Conservation (phyloP, 2,113 vertebrate species). For the Platycercus adscitus region DNA sequence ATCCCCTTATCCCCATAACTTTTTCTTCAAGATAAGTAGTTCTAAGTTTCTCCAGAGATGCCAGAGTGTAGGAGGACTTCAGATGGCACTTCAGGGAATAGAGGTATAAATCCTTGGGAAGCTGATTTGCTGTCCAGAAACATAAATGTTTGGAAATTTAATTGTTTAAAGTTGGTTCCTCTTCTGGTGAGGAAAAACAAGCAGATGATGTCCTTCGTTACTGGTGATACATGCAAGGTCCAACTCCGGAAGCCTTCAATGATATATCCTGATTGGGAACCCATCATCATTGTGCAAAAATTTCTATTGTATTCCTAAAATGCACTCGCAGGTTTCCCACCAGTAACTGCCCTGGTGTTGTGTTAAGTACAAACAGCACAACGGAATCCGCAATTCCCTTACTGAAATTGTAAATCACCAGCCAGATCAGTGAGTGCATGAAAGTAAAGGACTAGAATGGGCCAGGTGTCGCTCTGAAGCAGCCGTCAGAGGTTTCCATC, state of each 20-base stretch:
- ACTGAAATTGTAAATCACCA: accelerated
- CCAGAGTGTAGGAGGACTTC: background rate
- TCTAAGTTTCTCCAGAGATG: background rate
- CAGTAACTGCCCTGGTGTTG: background rate
- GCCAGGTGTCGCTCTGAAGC: background rate
- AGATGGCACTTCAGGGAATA: background rate
- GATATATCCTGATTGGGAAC: background rate
- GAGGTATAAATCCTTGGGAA: background rate
- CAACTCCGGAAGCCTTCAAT: background rate
- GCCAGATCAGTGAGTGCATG: background rate
- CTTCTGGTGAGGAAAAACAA: background rate
- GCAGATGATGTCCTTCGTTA: accelerated
- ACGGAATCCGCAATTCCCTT: accelerated
- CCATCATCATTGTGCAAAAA: background rate
- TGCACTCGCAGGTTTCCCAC: accelerated
- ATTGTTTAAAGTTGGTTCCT: background rate
- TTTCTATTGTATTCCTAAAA: background rate
- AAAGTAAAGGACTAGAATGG: accelerated
- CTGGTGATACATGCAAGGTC: background rate
- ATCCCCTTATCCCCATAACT: too few relatives aligned
- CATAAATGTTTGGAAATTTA: background rate
- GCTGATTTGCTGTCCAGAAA: background rate
- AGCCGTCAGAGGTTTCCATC: background rate
- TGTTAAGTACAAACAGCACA: accelerated
- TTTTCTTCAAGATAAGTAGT: background rate